Conservation (phyloP, 2,113 vertebrate genomes). For the Siniperca knerii region DNA sequence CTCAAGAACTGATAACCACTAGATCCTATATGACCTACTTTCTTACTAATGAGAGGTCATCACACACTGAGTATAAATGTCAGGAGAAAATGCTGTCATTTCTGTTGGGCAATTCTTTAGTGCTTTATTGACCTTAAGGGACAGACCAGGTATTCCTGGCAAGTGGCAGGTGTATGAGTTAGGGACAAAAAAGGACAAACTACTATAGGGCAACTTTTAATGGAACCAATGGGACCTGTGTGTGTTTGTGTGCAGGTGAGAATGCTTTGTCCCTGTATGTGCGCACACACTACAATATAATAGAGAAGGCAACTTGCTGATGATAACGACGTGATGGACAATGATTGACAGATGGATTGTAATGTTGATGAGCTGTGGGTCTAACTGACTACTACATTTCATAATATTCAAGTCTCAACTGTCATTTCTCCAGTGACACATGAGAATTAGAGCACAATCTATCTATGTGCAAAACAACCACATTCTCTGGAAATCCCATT, state of each 20-base stretch:
- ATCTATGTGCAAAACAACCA: conserved; percentile 60
- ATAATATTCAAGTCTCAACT: conserved; percentile 65
- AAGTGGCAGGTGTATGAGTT: conserved; percentile 76
- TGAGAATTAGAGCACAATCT: conserved; percentile 49
- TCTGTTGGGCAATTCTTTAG: conserved; percentile 67
- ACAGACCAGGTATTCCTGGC: conserved; percentile 62
- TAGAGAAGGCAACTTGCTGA: conserved; percentile 46
- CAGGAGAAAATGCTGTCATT: conserved; percentile 70
- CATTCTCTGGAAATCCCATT: conserved; percentile 59
- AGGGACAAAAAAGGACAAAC: conserved; percentile 67
- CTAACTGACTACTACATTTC: conserved; percentile 48
- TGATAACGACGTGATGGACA: conserved; percentile 42
- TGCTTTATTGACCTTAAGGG: conserved; percentile 79
- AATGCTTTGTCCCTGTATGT: conserved; percentile 9
- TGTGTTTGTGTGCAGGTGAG: conserved; percentile 43
- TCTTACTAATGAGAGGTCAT: conserved; percentile 82
- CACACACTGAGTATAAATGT: conserved; percentile 63
- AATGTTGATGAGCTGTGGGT: conserved; percentile 55
- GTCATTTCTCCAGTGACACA: conserved; percentile 62
- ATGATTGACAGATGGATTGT: conserved; percentile 71
- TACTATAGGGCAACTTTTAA: conserved; percentile 83
- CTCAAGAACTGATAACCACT: conserved; percentile 74
- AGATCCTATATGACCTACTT: conserved; percentile 76
- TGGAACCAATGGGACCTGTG: conserved; percentile 77
- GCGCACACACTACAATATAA: not conserved